Conservation (phyloP, 37 sponge, comb jelly and placozoan species). For the Ephydatia muelleri region DNA sequence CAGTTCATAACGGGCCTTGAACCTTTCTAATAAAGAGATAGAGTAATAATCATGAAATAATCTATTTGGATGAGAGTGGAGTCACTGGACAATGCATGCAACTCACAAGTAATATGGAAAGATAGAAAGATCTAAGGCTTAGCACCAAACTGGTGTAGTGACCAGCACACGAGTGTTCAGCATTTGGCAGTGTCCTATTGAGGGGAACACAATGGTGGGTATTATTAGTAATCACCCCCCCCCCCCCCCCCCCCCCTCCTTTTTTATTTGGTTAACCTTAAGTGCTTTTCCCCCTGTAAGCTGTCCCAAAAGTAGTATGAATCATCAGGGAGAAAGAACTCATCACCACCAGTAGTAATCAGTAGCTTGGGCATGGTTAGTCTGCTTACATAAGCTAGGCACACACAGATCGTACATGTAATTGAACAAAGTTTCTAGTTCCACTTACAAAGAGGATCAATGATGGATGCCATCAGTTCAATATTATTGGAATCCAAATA, state of each 20-base stretch:
- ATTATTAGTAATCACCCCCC: too few species aligned
- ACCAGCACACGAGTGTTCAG: slow-evolving; percentile 82
- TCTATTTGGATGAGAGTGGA: background rate
- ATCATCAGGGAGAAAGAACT: slow-evolving; percentile 91
- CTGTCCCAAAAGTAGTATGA: slow-evolving; percentile 80
- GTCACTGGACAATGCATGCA: too few species aligned
- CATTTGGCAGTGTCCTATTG: slow-evolving; percentile 81
- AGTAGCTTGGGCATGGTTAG: slow-evolving; percentile 83
- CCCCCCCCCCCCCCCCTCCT: background rate
- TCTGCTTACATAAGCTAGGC: slow-evolving; percentile 67
- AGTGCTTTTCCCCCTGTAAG: slow-evolving; percentile 65
- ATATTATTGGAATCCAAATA: slow-evolving; percentile 55
- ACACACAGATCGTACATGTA: too few species aligned
- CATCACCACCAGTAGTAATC: slow-evolving; percentile 86
- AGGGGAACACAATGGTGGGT: slow-evolving; percentile 6
- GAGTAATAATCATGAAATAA: background rate
- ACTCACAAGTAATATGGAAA: slow-evolving; percentile 57
- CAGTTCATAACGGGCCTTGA: background rate
- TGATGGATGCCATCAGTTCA: slow-evolving; percentile 42
- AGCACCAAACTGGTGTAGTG: slow-evolving; percentile 46
- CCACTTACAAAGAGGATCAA: slow-evolving; percentile 78
- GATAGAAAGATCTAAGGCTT: slow-evolving; percentile 51
- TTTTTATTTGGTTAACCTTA: slow-evolving; percentile 42
- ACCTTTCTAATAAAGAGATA: background rate
- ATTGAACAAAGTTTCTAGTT: background rate